A percentile compares a stretch with the other conserved stretches of the same genome.
Conservation (phyloP, 1,140 invertebrate species). For the Thalassaphorura encarpata region DNA sequence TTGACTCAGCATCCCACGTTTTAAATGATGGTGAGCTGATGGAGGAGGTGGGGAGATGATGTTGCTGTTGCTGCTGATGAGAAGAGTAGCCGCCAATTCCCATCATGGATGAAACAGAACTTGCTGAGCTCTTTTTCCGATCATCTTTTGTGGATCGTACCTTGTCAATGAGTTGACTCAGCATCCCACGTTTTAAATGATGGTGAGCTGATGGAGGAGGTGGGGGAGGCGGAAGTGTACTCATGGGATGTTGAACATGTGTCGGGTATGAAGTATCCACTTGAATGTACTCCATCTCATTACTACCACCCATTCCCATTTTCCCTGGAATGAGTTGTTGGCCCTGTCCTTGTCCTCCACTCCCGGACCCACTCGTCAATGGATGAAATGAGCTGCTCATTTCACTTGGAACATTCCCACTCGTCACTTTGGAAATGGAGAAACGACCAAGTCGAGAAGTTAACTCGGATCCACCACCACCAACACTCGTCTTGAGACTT, state of each 20-base stretch:
- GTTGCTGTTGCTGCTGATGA: constrained; percentile 4
- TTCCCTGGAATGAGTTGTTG: background rate
- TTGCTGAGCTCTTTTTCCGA: constrained; percentile 28
- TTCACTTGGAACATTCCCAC: background rate
- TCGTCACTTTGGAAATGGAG: constrained; percentile 23
- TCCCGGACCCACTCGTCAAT: background rate
- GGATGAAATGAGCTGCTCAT: background rate
- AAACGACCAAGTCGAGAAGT: constrained; percentile 18
- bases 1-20: constrained; percentile 43
- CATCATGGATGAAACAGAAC: too few relatives aligned
- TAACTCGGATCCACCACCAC: background rate
- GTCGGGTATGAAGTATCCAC: constrained; percentile 29
- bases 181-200: constrained; percentile 36
- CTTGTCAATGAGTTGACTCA: constrained; percentile 48
- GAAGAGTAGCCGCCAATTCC: background rate
- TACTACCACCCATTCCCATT: too few relatives aligned
- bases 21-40: constrained; percentile 5
- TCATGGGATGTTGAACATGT: background rate
- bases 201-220: constrained; percentile 1
- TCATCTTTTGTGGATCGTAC: constrained; percentile 28
- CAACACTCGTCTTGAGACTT: background rate
- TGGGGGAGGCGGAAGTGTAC: constrained; percentile 8
- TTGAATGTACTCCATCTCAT: constrained; percentile 32
- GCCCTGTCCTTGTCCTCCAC: background rate
- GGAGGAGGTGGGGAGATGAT: constrained; percentile 20